These are phyloP conservation scores for Chironex yamaguchii DNA, from an alignment of 30 jellyfish, hydroid and myxozoan genomes.

Conservation along the genomic window DNA sequence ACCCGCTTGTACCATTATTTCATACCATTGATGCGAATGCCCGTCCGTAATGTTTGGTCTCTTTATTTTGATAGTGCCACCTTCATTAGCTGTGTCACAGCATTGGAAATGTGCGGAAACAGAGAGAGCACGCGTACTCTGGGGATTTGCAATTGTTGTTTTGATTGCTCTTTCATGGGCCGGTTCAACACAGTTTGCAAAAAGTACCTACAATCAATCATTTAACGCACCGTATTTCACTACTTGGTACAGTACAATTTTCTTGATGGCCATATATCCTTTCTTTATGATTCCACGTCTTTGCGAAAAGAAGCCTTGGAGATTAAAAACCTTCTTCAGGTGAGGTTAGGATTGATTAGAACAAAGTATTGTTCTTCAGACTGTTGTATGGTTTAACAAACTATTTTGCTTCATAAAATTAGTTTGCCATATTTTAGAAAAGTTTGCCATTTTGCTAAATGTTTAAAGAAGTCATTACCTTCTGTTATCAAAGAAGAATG, in stretches of 20 bases:
- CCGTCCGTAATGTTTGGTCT: too few species aligned
- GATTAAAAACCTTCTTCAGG: slow-evolving; percentile 77
- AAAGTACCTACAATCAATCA: slow-evolving; percentile 57
- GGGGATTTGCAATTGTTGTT: slow-evolving; percentile 74
- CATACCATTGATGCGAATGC: too few species aligned
- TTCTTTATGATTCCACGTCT: slow-evolving; percentile 75
- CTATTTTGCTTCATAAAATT: neutral
- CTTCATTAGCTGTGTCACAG: too few species aligned
- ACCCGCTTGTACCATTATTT: too few species aligned
- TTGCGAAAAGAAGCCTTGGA: slow-evolving; percentile 78
- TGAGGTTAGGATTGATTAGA: too few species aligned
- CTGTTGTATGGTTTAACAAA: neutral
- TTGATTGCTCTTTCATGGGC: slow-evolving; percentile 86
- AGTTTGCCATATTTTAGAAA: neutral
- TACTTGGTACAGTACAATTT: slow-evolving; percentile 85
- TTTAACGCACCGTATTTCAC: slow-evolving; percentile 91
- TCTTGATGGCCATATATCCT: slow-evolving; percentile 77
- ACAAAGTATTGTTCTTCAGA: too few species aligned
- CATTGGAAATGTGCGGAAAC: too few species aligned
- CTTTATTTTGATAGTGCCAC: too few species aligned
- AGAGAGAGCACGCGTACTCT: slow-evolving; percentile 33
- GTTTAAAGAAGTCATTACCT: too few species aligned
- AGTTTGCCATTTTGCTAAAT: too few species aligned
- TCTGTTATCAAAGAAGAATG: too few species aligned
- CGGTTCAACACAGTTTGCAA: slow-evolving; percentile 89